Evolutionary conservation across 2,888 invertebrate genomes (phyloP).

Genomic region (Nomada fabriciana): DNA sequence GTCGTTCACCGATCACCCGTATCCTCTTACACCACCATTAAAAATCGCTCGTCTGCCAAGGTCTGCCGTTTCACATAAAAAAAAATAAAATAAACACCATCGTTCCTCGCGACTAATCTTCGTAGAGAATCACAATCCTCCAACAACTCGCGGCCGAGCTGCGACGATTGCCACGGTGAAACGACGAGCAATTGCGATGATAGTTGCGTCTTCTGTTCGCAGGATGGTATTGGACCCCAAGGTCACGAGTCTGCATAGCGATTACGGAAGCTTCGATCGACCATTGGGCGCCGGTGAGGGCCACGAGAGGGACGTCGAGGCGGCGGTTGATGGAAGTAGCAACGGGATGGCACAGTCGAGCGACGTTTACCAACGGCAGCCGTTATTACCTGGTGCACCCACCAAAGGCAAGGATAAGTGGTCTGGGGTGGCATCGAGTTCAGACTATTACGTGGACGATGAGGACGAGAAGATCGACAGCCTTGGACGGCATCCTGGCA

Average conservation of each 20-base stretch:
- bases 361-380: constrained; percentile 87
- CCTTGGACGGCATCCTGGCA: constrained; percentile 77
- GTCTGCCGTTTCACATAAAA: background rate
- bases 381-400: constrained; percentile 85
- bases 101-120: background rate
- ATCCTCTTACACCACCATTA: background rate
- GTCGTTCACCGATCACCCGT: background rate
- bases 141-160: background rate
- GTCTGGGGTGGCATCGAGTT: constrained; percentile 83
- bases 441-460: constrained; percentile 85
- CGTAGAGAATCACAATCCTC: background rate
- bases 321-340: constrained; percentile 83
- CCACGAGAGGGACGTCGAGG: constrained; percentile 83
- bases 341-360: constrained; percentile 84
- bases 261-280: constrained; percentile 88
- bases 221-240: constrained; percentile 89
- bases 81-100: background rate
- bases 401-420: constrained; percentile 85
- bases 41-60: background rate
- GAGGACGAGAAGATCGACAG: constrained; percentile 85
- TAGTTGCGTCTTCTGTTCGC: constrained; percentile 69
- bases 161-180: background rate
- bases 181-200: constrained; percentile 28
- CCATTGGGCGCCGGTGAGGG: constrained; percentile 80
- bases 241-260: constrained; percentile 85